Percentiles rank a stretch among this genome's conserved stretches.
phyloP scores from a whole-genome alignment of 2,888 invertebrate species.

The Gymnosoma rotundatum region DNA sequence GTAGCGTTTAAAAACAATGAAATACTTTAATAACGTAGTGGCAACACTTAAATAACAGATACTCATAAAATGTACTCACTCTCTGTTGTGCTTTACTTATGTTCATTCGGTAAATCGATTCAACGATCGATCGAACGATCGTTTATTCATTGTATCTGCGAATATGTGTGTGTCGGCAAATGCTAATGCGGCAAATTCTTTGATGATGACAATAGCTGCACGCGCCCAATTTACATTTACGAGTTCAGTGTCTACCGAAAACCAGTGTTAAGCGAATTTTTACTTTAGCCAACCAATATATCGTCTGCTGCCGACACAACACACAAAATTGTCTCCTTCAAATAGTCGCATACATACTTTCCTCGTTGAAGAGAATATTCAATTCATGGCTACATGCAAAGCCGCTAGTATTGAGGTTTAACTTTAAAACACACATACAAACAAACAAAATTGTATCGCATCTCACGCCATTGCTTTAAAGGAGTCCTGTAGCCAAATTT shows the following conservation, averaged over 20 bases:
- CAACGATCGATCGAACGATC: constrained; percentile 5
- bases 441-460: constrained; percentile 15
- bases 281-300: constrained; percentile 62
- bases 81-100: constrained; percentile 44
- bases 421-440: neutral
- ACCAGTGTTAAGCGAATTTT: constrained; percentile 71
- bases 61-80: constrained; percentile 29
- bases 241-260: constrained; percentile 79
- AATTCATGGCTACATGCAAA: constrained; percentile 32
- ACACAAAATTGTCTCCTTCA: constrained; percentile 60
- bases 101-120: constrained; percentile 57
- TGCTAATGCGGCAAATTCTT: constrained; percentile 76
- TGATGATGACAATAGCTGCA: constrained; percentile 82
- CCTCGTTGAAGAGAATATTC: constrained; percentile 20
- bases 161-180: constrained; percentile 71
- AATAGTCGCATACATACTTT: constrained; percentile 25
- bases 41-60: constrained; percentile 34
- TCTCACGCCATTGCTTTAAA: constrained; percentile 18
- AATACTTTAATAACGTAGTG: neutral
- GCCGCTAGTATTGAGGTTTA: constrained; percentile 14
- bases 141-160: constrained; percentile 68
- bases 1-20: neutral
- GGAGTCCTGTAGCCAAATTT: constrained; percentile 41
- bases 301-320: constrained; percentile 49
- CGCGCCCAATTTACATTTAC: constrained; percentile 83